Base-by-base conservation (phyloP, 2,888 invertebrate genomes). In the Glyphotaelius pellucidus region DNA sequence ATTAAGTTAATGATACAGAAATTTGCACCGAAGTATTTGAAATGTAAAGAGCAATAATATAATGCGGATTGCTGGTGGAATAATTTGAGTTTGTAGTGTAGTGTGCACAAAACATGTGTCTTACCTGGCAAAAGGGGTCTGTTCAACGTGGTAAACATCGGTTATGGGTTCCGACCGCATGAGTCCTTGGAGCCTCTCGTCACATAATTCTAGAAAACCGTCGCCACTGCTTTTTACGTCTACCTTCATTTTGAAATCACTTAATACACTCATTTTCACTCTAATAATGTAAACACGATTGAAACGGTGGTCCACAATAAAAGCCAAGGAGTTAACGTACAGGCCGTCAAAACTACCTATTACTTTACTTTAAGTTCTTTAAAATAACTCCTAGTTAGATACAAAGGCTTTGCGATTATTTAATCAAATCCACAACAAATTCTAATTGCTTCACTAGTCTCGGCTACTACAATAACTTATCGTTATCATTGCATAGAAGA, bases 111-210 rank as follows among this genome's bases (percentile, higher is more conserved):
- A n/a, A 38, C 67, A 91, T 88, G 83, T 91, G 88, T 47, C 52
- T 96, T 96, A 98, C 98, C 98, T 98, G 96, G 98, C 98, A 96
- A 98, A 98, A 94, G 98, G 98, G 94, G 97, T 97, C 95, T 98
- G 97, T 95, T 98, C 98, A 94, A 98, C 97, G 95, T 97, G 97
- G 95, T 98, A 98, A 94, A 97, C 97, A 94, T 97, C 97, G 94
- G 97, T 97, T 95, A 98, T 98, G 94, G 97, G 97, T 95, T 97
- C 97, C 95, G 97, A 96, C 94, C 97, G 97, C 95, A 98, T 97
- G 95, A 98, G 96, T 95, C 96, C 96, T 94, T 97, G 96, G 94
- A 97, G 96, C 94, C 96, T 96, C 94, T 97, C 97, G 95, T 97
- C 97, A 92, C 97, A 96, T 94, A 98, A 96, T 95, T 97, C 97